Base-by-base conservation (phyloP, 2,797 vertebrate genomes). In the Acestrorhynchus altus region DNA sequence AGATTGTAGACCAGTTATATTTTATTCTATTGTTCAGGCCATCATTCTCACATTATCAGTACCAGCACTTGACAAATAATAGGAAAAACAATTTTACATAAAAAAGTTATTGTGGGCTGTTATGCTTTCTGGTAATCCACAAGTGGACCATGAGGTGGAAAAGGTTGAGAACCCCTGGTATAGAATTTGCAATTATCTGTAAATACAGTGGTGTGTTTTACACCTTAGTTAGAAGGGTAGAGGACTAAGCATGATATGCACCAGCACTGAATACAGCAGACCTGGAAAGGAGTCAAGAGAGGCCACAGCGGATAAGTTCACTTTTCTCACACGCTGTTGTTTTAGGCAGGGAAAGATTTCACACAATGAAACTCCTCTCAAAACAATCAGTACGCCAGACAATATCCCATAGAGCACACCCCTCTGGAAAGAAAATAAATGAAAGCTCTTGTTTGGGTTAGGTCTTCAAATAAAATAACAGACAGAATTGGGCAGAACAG, bases 321-420 rank as follows among this genome's bases (percentile, higher is more conserved):
- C 57, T 78, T 67, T 76, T 74, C 73, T 72, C 52, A 76, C 51
- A 77, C 72, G 60, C 28, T 81, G 72, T 85, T 84, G 72, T 83
- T 83, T 81, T 81, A 83, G 73, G 73, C 79, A 77, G 63, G 46
- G 68, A 83, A 59, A 24, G 52, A 79, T 84, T 86, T 87, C 83
- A 84, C 87, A 90, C 84, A 75, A 72, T 56, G 66, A 83, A 84
- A 80, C 46, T 52, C 49, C 52, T 84, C 76, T 85, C 61, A 74
- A 90, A 92, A 91, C 89, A 92, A 86, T 88, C 84, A 76, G 65
- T 18, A 74, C 70, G 87, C 90, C 90, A 91, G 86, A 88, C 88
- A 92, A 92, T 90, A 90, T 92, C 88, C 90, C 82, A 88, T 83
- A 92, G 87, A 90, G 90, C 88, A 90, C 77, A 87, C 85, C 90